phyloP scores from a whole-genome alignment of 2,113 vertebrate species.

The Gorsachius goisagi region DNA sequence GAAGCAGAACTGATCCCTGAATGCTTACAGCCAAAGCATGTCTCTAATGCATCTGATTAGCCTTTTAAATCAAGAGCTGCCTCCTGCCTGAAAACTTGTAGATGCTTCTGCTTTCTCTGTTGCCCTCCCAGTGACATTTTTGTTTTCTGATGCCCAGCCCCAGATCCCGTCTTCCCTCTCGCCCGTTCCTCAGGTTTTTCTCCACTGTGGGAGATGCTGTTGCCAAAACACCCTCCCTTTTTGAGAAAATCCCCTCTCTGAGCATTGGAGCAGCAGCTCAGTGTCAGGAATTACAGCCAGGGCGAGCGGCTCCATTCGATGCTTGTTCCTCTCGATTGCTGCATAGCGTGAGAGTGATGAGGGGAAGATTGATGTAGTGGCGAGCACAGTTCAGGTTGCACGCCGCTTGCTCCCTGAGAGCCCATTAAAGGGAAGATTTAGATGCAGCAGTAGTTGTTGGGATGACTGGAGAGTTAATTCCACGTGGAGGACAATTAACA shows the following conservation, averaged over 20 bases:
- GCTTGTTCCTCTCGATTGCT: not conserved
- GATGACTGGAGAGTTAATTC: slow-evolving; percentile 15
- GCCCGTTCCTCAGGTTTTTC: not conserved
- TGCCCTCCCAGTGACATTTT: not conserved
- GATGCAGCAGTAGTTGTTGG: not conserved
- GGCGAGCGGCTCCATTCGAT: not conserved
- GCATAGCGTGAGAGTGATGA: not conserved
- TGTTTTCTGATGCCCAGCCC: not conserved
- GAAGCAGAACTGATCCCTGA: not conserved
- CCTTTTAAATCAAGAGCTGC: not conserved
- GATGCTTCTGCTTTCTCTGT: not conserved
- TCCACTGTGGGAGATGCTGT: not conserved
- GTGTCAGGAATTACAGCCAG: not conserved
- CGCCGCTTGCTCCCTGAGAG: not conserved
- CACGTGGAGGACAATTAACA: slow-evolving; percentile 32
- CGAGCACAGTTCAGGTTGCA: not conserved
- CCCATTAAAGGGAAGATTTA: slow-evolving; percentile 22
- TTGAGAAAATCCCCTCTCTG: not conserved
- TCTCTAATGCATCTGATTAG: not conserved
- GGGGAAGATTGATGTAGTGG: slow-evolving; percentile 19
- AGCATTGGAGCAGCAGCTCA: not conserved
- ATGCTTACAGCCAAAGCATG: not conserved
- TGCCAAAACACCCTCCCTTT: not conserved
- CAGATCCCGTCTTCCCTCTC: not conserved
- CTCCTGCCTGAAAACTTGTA: not conserved